phyloP scores from a whole-genome alignment of 2,113 vertebrate genomes.

The Acrocephalus arundinaceus region DNA sequence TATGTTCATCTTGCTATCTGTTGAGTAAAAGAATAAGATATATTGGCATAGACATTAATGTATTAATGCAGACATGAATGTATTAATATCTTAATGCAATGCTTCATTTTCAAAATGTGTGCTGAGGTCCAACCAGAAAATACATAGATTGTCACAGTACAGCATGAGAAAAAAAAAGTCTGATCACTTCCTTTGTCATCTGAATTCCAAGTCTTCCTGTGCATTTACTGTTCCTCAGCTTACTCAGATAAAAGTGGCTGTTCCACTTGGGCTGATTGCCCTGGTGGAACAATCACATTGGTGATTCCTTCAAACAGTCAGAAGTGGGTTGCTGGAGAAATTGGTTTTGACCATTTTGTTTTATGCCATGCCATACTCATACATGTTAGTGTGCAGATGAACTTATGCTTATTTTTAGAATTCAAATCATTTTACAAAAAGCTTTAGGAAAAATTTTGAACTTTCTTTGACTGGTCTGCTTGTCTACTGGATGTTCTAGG shows the following conservation, averaged over 20 bases:
- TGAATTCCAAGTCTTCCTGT: neutral
- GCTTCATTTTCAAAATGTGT: neutral
- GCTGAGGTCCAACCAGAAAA: neutral
- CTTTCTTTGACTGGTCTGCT: neutral
- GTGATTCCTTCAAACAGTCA: neutral
- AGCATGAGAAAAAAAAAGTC: neutral
- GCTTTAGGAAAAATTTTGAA: neutral
- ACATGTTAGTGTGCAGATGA: neutral
- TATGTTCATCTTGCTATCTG: neutral
- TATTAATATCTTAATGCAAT: neutral
- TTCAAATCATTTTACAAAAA: neutral
- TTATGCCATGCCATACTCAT: neutral
- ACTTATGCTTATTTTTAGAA: neutral
- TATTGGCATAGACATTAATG: neutral
- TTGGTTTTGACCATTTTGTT: neutral
- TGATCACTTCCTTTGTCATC: neutral
- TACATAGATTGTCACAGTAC: neutral
- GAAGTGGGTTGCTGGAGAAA: neutral
- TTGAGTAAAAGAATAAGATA: neutral
- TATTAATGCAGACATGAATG: neutral
- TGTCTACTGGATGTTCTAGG: neutral
- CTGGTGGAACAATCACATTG: neutral
- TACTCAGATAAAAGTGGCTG: neutral
- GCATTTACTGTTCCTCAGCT: neutral
- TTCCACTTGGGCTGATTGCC: neutral